Percentiles rank a stretch among this genome's conserved stretches.
These are phyloP conservation scores for Maniola jurtina DNA, from an alignment of 1,140 invertebrate species.

Conservation along the genomic window DNA sequence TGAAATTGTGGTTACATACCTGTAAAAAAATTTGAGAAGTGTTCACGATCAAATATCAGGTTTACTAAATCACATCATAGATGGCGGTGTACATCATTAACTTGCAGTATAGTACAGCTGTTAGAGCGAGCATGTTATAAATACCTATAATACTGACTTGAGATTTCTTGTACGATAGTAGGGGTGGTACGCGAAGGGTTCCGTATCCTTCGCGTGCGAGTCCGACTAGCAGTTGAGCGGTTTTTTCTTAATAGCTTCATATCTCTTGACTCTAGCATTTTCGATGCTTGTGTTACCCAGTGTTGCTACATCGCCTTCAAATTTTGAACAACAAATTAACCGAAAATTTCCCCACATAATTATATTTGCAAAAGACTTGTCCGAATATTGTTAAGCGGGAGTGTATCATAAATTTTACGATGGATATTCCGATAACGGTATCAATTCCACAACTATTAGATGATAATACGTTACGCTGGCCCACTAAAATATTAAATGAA, in stretches of 20 bases:
- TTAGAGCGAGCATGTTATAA: too few species aligned
- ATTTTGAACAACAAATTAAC: background rate
- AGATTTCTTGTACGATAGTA: too few species aligned
- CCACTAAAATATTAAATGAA: constrained; percentile 36
- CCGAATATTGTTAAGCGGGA: constrained; percentile 44
- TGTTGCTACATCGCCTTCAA: background rate
- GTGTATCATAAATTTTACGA: constrained; percentile 63
- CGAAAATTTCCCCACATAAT: constrained; percentile 42
- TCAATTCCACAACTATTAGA: constrained; percentile 62
- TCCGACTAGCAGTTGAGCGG: background rate
- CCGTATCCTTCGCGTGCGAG: too few species aligned
- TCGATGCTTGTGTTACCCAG: background rate
- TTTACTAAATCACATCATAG: too few species aligned
- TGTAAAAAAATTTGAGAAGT: too few species aligned
- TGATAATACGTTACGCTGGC: constrained; percentile 38
- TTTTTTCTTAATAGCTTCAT: background rate
- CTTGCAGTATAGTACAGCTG: too few species aligned
- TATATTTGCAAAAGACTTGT: constrained; percentile 64
- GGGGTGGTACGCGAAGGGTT: too few species aligned
- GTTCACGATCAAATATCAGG: too few species aligned
- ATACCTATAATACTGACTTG: too few species aligned
- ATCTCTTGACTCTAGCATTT: background rate
- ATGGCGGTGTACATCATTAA: too few species aligned
- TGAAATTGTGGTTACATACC: too few species aligned
- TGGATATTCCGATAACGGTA: constrained; percentile 51